Conservation (phyloP, 2,888 invertebrate genomes). For the Urechis unicinctus region DNA sequence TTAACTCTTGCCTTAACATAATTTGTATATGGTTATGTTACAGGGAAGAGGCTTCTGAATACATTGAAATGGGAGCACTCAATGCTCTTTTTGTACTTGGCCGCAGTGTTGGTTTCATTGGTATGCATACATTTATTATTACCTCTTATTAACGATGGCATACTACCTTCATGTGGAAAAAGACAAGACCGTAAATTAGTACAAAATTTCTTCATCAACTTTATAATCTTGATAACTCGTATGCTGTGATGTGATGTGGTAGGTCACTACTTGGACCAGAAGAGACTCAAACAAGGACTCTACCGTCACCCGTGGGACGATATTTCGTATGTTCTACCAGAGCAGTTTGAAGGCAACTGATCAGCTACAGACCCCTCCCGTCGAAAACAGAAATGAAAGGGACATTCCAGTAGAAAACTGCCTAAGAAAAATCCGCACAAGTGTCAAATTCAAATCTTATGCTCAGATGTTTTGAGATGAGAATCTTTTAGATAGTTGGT, state of each 20-base stretch:
- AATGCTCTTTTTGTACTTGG: slow-evolving; percentile 98
- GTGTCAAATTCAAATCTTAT: no score
- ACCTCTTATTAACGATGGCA: background rate
- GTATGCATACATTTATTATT: slow-evolving; percentile 48
- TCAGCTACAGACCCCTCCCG: background rate
- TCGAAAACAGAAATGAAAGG: no score
- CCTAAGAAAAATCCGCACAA: background rate
- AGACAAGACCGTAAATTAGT: no score
- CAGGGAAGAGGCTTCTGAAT: slow-evolving; percentile 93
- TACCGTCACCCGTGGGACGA: slow-evolving; percentile 99
- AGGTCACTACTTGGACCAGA: slow-evolving; percentile 97
- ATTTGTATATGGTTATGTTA: slow-evolving; percentile 21
- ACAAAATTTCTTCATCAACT: background rate
- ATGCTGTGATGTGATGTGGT: slow-evolving; percentile 14
- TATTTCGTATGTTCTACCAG: slow-evolving; percentile 81
- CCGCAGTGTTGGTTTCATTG: slow-evolving; percentile 96
- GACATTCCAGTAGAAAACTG: background rate
- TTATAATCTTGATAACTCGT: background rate
- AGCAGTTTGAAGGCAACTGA: slow-evolving; percentile 37
- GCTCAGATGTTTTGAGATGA: no score
- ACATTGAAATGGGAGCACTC: slow-evolving; percentile 93
- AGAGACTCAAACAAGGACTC: slow-evolving; percentile 94
- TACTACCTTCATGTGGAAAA: no score
- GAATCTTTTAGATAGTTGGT: no score
- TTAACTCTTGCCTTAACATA: background rate